Percentiles rank a stretch among this genome's conserved stretches.
These are phyloP conservation scores for Paramuricea clavata DNA, from an alignment of 92 coral and sea anemone genomes.

Conservation along the genomic window DNA sequence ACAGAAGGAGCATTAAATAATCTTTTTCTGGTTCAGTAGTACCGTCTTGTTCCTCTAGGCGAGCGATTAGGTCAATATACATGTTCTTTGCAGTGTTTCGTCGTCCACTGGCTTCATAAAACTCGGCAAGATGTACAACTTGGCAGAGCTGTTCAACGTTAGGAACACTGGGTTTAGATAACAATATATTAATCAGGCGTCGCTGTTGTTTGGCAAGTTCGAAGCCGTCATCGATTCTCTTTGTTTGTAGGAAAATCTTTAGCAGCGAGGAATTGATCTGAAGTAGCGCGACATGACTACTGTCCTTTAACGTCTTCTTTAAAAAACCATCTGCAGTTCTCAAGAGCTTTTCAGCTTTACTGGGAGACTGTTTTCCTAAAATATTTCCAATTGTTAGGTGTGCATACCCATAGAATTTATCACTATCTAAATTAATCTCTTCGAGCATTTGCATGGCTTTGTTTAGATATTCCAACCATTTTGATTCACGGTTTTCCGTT, in stretches of 20 bases:
- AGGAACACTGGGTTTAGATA: no score
- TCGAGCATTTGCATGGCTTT: constrained; percentile 23
- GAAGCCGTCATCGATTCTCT: no score
- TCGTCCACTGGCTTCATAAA: constrained; percentile 29
- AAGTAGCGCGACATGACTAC: no score
- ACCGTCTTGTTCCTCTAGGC: constrained; percentile 14
- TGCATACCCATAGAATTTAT: constrained; percentile 11
- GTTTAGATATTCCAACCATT: constrained; percentile 7
- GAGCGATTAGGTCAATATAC: not conserved
- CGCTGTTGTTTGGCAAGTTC: no score
- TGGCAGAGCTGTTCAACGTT: no score
- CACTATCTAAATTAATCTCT: no score
- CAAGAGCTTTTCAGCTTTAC: constrained; percentile 21
- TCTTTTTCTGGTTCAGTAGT: no score
- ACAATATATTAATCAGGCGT: no score
- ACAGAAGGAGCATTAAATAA: not conserved
- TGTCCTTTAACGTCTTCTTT: no score
- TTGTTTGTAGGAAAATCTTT: no score
- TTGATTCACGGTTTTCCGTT: not conserved
- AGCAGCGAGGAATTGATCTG: no score
- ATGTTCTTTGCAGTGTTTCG: no score
- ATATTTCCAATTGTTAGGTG: not conserved
- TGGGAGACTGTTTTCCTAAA: not conserved
- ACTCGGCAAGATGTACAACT: not conserved
- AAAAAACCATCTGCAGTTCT: not conserved